Percentiles rank a stretch among this genome's conserved stretches.
These are phyloP conservation scores for Planococcus citri DNA, from an alignment of 1,140 invertebrate species.

Conservation along the genomic window DNA sequence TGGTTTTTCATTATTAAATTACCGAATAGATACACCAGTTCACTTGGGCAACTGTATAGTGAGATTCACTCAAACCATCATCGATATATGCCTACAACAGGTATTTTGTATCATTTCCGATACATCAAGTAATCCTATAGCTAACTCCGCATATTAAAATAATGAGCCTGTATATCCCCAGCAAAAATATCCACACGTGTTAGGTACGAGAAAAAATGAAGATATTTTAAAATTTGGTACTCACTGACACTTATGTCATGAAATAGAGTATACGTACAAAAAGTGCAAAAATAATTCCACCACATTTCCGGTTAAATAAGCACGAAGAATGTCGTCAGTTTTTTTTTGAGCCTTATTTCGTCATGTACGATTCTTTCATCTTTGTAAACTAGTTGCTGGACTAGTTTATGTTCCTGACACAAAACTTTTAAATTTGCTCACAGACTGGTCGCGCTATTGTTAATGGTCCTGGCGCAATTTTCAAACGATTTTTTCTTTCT, in stretches of 20 bases:
- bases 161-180: too few species aligned
- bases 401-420: constrained; percentile 2
- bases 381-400: neutral
- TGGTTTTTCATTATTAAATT: neutral
- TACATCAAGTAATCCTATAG: too few species aligned
- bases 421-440: neutral
- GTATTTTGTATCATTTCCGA: neutral
- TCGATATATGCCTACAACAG: neutral
- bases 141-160: too few species aligned
- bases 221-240: neutral
- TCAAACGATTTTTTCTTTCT: neutral
- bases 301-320: constrained; percentile 3
- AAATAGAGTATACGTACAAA: neutral
- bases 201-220: neutral
- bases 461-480: neutral
- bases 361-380: neutral
- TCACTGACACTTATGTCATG: neutral
- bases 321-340: neutral
- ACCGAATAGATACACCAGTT: neutral
- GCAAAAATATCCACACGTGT: neutral
- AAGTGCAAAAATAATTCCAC: neutral
- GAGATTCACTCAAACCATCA: neutral
- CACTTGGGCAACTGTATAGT: neutral
- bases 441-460: neutral
- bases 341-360: neutral